Conservation (phyloP, 2,888 invertebrate genomes). For the Horisme vitalbata region DNA sequence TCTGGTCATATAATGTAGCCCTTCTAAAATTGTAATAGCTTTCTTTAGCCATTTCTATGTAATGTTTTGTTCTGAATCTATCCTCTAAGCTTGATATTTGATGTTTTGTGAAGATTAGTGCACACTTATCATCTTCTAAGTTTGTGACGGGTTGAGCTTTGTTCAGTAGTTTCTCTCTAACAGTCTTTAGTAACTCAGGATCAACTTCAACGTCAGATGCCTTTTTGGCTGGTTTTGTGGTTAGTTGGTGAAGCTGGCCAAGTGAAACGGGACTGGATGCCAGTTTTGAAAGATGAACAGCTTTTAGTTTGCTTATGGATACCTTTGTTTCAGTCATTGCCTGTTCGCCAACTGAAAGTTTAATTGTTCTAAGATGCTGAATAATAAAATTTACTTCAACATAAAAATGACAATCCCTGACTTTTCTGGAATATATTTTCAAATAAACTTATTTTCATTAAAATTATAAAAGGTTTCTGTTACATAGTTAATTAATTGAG, state of each 20-base stretch:
- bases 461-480: too few relatives aligned
- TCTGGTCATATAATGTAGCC: slow-evolving; percentile 73
- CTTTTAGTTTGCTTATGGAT: slow-evolving; percentile 85
- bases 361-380: too few relatives aligned
- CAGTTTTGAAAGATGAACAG: slow-evolving; percentile 86
- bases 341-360: slow-evolving; percentile 84
- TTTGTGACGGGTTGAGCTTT: slow-evolving; percentile 43
- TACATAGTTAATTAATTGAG: too few relatives aligned
- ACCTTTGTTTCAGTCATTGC: slow-evolving; percentile 86
- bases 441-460: too few relatives aligned
- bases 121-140: slow-evolving; percentile 72
- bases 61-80: slow-evolving; percentile 61
- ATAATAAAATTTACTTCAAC: too few relatives aligned
- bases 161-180: slow-evolving; percentile 70
- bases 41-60: slow-evolving; percentile 67
- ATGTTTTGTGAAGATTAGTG: slow-evolving; percentile 66
- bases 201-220: slow-evolving; percentile 59
- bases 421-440: too few relatives aligned
- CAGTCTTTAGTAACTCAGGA: slow-evolving; percentile 64
- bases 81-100: slow-evolving; percentile 58
- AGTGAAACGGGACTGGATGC: slow-evolving; percentile 82
- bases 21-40: slow-evolving; percentile 78
- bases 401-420: too few relatives aligned
- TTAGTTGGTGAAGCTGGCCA: slow-evolving; percentile 83
- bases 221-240: slow-evolving; percentile 52